A percentile compares a stretch with the other conserved stretches of the same genome.
Evolutionary conservation across 2,888 invertebrate species (phyloP).

Genomic region (Drosophila phalerata): DNA sequence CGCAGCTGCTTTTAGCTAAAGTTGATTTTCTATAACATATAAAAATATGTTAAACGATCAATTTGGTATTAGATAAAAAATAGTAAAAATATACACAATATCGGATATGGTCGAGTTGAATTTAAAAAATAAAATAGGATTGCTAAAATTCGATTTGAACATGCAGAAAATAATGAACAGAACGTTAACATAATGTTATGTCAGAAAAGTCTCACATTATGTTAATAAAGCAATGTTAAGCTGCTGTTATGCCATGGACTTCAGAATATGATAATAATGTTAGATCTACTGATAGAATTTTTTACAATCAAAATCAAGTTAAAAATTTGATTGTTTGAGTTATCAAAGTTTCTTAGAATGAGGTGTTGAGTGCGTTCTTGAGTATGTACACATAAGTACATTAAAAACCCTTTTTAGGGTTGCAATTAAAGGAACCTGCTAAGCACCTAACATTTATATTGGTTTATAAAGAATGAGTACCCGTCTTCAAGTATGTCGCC

Average conservation of each 20-base stretch:
- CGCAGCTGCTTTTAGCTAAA: constrained; percentile 28
- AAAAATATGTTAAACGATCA: constrained; percentile 8
- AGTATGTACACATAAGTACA: constrained; percentile 9
- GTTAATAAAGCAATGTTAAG: no score
- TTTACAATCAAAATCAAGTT: not conserved
- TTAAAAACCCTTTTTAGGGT: constrained; percentile 9
- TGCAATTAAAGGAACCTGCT: constrained; percentile 11
- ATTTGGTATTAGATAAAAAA: constrained; percentile 6
- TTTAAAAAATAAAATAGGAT: not conserved
- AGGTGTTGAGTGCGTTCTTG: not conserved
- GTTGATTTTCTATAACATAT: constrained; percentile 1
- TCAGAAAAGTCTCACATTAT: no score
- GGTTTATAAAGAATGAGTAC: constrained; percentile 19
- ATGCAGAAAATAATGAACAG: not conserved
- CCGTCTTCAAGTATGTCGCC: constrained; percentile 15
- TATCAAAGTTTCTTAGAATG: not conserved
- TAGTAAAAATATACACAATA: not conserved
- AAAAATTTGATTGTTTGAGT: constrained; percentile 7
- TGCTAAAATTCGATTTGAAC: not conserved
- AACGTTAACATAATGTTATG: no score
- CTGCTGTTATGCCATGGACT: no score
- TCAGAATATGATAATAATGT: no score
- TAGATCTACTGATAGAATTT: no score
- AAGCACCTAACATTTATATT: constrained; percentile 13
- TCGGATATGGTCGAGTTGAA: not conserved